Base-by-base conservation (phyloP, 2,888 invertebrate genomes). In the Tenthredo mesomela region DNA sequence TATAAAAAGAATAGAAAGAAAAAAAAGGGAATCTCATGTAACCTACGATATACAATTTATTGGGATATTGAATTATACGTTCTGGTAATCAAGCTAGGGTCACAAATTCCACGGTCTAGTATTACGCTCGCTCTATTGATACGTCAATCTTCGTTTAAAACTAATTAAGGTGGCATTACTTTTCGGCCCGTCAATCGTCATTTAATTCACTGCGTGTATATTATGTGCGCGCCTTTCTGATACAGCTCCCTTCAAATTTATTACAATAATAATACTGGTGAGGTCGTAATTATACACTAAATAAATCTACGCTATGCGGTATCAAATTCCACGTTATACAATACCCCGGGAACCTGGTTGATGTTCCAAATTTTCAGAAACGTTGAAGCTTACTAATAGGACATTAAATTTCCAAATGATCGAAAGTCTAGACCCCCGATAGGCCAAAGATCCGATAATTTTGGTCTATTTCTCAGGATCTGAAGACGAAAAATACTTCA, bases 71-170 rank as follows among this genome's bases (percentile, higher is more conserved):
- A 80, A 80, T 80, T 61, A 80, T 80, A 37, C 37, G n/a, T 37
- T 33, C 33, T 7, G 18, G 61, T 61, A 80, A 61, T 61, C 61
- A 37, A 61, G n/a, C 61, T 25, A 37, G 40, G 80, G 61, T 80
- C 80, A 61, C 25, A 80, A 80, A 61, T 61, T 80, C 61, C 80
- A 80, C 58, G 50, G 61, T 80, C 37, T 80, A 61, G 80, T 80
- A 80, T 80, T 80, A 80, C 82, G 67, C 29, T 12, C 80, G 21
- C 4, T 43, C 71, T 43, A 82, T 82, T 67, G 82, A 82, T 82
- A 83, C 75, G 85, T 84, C 85, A 50, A 54, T 85, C 85, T 85
- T 85, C 85, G 82, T 85, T 84, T 58, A 75, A 83, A 50, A 47
- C 50, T 75, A 85, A 85, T 85, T 85, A 85, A 85, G 21, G 54